phyloP scores from a whole-genome alignment of 2,797 vertebrate species.

The Poeciliopsis presidionis region DNA sequence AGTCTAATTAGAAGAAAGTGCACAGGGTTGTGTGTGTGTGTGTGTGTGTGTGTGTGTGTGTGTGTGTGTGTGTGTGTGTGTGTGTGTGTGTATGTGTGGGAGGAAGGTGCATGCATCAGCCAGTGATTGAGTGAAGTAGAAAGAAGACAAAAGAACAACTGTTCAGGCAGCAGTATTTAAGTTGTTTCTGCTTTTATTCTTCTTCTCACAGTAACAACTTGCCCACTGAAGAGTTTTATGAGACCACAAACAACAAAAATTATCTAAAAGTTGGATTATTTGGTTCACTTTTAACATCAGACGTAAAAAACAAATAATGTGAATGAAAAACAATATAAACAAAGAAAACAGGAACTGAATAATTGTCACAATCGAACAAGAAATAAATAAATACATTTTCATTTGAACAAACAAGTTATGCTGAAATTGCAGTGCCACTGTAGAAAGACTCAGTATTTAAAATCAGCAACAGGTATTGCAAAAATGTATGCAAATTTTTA shows the following conservation, averaged over 20 bases:
- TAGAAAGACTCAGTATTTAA: neutral
- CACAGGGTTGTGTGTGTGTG: conserved; percentile 29
- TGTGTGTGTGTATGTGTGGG: neutral
- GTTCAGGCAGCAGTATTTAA: conserved; percentile 39
- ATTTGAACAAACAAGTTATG: neutral
- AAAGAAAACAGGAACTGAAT: conserved; percentile 8
- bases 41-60: conserved; percentile 20
- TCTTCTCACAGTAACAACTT: conserved; percentile 3
- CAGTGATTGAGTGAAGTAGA: conserved; percentile 64
- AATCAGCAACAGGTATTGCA: neutral
- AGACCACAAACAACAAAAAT: neutral
- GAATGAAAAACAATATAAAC: conserved; percentile 19
- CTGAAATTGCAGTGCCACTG: neutral
- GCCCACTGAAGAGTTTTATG: neutral
- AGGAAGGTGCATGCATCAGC: conserved; percentile 10
- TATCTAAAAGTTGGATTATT: neutral
- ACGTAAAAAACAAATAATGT: neutral
- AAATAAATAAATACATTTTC: neutral
- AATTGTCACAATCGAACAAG: neutral
- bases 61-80: conserved; percentile 21
- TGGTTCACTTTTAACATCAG: neutral
- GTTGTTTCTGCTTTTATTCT: neutral
- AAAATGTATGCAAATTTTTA: neutral
- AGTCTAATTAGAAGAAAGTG: conserved; percentile 71
- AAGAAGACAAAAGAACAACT: conserved; percentile 52